These are phyloP conservation scores for Aleadryas rufinucha DNA, from an alignment of 2,113 vertebrate species.

Conservation along the genomic window DNA sequence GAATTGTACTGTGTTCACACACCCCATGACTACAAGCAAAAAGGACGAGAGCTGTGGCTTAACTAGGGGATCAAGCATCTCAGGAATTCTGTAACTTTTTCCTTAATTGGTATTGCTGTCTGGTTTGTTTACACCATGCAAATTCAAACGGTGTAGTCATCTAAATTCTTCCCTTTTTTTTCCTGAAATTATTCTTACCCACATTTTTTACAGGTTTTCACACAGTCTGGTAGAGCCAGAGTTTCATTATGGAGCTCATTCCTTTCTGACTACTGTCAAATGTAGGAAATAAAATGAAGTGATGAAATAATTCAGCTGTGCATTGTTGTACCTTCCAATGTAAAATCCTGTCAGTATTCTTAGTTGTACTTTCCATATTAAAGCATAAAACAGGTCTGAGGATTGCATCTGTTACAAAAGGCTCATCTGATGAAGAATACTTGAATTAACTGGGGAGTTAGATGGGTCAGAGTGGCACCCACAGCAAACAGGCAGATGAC, in stretches of 20 bases:
- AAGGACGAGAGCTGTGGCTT: background rate
- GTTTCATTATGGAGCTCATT: background rate
- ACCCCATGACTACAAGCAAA: background rate
- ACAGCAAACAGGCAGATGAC: background rate
- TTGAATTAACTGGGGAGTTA: background rate
- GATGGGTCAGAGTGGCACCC: background rate
- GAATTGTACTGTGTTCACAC: background rate
- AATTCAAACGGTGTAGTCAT: background rate
- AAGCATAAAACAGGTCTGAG: background rate
- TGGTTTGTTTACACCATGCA: background rate
- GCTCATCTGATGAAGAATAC: background rate
- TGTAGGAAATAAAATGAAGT: background rate
- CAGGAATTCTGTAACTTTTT: background rate
- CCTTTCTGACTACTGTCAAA: background rate
- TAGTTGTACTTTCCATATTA: background rate
- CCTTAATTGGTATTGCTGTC: slow-evolving; percentile 2
- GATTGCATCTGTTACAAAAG: background rate
- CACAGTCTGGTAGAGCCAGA: background rate
- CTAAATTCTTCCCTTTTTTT: background rate
- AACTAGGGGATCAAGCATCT: background rate
- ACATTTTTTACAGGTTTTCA: background rate
- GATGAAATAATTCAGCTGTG: background rate
- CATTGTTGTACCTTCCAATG: background rate
- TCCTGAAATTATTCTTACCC: background rate
- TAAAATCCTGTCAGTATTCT: background rate